Evolutionary conservation across 2,113 vertebrate genomes (phyloP).

Genomic region (Saimiri boliviensis): DNA sequence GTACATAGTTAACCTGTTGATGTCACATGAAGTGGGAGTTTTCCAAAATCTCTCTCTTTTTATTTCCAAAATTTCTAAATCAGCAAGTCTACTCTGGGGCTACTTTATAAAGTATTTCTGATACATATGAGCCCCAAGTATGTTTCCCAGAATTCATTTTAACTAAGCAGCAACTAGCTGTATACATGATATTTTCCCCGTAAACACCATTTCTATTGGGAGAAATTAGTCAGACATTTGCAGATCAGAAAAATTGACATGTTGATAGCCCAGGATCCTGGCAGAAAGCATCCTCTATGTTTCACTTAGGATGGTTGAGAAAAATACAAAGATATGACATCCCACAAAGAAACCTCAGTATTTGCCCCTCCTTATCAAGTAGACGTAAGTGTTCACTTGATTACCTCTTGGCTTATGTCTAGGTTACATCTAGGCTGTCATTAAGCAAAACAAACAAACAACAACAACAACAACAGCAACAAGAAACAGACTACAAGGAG

Average conservation of each 20-base stretch:
- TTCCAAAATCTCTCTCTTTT: constrained; percentile 42
- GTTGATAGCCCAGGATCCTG: not conserved
- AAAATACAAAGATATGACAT: not conserved
- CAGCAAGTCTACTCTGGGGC: not conserved
- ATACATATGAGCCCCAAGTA: not conserved
- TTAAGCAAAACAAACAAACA: not conserved
- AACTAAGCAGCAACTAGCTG: not conserved
- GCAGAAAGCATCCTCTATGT: not conserved
- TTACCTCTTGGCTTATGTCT: not conserved
- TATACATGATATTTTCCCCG: not conserved
- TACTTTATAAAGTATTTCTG: not conserved
- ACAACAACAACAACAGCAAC: too few relatives aligned
- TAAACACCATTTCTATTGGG: constrained; percentile 19
- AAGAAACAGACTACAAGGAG: not conserved
- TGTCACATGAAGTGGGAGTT: not conserved
- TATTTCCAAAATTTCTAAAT: constrained; percentile 41
- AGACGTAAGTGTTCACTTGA: not conserved
- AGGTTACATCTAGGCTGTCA: not conserved
- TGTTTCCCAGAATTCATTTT: constrained; percentile 23
- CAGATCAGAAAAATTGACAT: not conserved
- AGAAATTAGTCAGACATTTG: constrained; percentile 20
- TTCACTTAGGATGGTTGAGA: not conserved
- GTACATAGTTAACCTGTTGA: not conserved
- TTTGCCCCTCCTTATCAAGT: not conserved
- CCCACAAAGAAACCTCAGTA: not conserved